A percentile compares a stretch with the other conserved stretches of the same genome.
These are phyloP conservation scores for Odontocerum albicorne DNA, from an alignment of 2,888 invertebrate species.

Conservation along the genomic window DNA sequence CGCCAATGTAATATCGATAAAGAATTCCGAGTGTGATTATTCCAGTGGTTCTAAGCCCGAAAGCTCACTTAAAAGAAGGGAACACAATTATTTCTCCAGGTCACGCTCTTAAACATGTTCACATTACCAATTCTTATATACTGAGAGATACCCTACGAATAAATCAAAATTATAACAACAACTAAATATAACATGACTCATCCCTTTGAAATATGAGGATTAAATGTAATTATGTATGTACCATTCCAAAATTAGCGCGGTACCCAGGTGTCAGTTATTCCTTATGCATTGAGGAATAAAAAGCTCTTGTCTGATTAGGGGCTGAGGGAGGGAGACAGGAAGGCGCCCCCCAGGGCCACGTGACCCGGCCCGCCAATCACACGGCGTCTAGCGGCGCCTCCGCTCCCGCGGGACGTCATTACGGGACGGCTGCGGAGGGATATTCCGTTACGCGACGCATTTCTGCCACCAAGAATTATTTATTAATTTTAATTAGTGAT, in stretches of 20 bases:
- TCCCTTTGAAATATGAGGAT: too few relatives aligned
- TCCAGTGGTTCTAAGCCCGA: too few relatives aligned
- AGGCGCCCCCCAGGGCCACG: not conserved
- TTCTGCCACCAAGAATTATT: not conserved
- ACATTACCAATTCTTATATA: too few relatives aligned
- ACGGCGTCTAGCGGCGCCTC: constrained; percentile 6
- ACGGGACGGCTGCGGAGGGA: constrained; percentile 22
- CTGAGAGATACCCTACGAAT: too few relatives aligned
- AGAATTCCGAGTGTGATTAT: too few relatives aligned
- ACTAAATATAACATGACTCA: too few relatives aligned
- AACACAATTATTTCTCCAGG: too few relatives aligned
- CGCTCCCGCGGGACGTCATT: constrained; percentile 35
- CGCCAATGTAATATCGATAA: too few relatives aligned
- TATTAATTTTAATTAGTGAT: not conserved
- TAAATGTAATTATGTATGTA: not conserved
- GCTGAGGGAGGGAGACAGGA: constrained; percentile 6
- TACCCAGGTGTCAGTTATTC: constrained; percentile 32
- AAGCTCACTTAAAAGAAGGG: too few relatives aligned
- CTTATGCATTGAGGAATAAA: constrained; percentile 31
- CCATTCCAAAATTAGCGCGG: constrained; percentile 16
- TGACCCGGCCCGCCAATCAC: constrained; percentile 24
- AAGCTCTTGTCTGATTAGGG: constrained; percentile 25
- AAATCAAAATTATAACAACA: too few relatives aligned
- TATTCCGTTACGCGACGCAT: constrained; percentile 13
- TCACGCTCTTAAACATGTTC: too few relatives aligned